Percentiles rank a stretch among this genome's conserved stretches.
Conservation (phyloP, 2,888 invertebrate genomes). For the Stenodema calcarata region DNA sequence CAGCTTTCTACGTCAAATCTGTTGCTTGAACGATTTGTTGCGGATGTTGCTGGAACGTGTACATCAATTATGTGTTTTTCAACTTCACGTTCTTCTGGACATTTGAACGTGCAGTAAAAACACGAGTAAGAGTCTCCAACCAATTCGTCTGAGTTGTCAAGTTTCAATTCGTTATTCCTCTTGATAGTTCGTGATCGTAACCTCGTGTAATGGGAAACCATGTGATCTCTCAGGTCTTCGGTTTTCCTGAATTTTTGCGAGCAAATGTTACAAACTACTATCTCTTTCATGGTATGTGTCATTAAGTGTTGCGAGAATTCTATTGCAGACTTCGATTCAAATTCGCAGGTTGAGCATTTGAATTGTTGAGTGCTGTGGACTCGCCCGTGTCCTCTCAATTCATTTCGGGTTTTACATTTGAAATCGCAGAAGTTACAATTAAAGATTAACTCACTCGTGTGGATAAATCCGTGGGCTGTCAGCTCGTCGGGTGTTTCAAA, state of each 20-base stretch:
- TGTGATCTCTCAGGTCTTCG: neutral
- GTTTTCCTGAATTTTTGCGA: neutral
- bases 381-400: constrained; percentile 9
- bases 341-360: neutral
- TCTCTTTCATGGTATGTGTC: constrained; percentile 4
- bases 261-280: constrained; percentile 13
- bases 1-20: too few relatives aligned
- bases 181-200: neutral
- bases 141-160: neutral
- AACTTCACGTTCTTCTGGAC: neutral
- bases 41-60: neutral
- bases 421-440: constrained; percentile 10
- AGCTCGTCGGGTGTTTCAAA: neutral
- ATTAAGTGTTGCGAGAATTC: constrained; percentile 7
- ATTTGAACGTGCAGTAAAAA: constrained; percentile 4
- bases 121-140: neutral
- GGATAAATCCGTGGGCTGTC: neutral
- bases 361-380: neutral
- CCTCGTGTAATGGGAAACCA: neutral
- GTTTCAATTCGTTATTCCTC: neutral
- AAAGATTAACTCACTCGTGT: neutral
- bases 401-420: constrained; percentile 20
- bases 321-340: neutral
- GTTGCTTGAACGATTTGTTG: too few relatives aligned
- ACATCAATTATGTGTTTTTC: neutral